Base-by-base conservation (phyloP, 2,113 vertebrate species). In the Grammomys dolichurus region DNA sequence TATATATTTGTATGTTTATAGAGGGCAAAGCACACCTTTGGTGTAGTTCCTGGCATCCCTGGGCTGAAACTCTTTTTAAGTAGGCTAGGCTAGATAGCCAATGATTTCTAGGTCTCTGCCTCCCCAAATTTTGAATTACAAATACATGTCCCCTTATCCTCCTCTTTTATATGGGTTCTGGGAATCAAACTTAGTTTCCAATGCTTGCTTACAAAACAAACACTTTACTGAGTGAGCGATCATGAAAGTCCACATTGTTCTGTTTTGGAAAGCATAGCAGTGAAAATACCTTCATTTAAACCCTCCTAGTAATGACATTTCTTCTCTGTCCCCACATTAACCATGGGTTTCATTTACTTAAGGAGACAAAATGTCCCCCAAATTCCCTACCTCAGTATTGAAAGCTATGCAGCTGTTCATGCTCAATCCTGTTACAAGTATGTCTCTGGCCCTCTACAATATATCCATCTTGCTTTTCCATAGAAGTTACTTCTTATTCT, bases 1-100 rank as follows among this genome's bases (percentile, higher is more conserved):
- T 48, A 20, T 46, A 14, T 33, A 20, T 36, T 26, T 48, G 6
- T 19, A 3, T 0, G 0, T 12, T 3, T 67, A 16, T 65, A 16
- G 28, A 86, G 14, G 4, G 28, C 60, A 86, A 48, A 67, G 16
- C 7, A 46, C 14, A 85, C 60, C 58, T 46, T 10, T 31, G 7
- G 1, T 85, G 24, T 9, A 19, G 43, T 65, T 46, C 60, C 82
- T 85, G 3, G 9, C 26, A 31, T 46, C 7, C 12, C 40, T 46
- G 40, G 26, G 16, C 17, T 33, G 60, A 5, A 12, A 10, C 26
- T 20, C 40, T 86, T 86, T 86, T 43, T 28, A 67, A 31, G 40
- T 46, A 46, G 60, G 82, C 24, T 7, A 33, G 28, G 26, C 40
- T 65, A 40, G 9, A 43, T 43, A 33, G 16, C 5, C 40, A 67